phyloP scores from a whole-genome alignment of 2,888 invertebrate species.

The Standfussiana lucernea region DNA sequence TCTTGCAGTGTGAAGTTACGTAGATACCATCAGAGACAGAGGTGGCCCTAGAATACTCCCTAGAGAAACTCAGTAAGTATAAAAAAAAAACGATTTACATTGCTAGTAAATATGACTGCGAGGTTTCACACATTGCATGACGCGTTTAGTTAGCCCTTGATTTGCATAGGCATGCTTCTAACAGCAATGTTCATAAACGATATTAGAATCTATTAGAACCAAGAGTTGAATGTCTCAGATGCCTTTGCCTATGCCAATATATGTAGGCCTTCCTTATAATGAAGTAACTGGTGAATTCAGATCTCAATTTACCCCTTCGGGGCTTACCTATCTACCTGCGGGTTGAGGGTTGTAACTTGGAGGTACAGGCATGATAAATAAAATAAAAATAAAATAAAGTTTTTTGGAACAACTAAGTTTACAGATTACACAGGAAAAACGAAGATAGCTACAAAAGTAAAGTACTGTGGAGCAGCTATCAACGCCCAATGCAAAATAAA shows the following conservation, averaged over 20 bases:
- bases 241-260: not conserved
- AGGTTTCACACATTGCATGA: not conserved
- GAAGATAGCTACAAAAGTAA: no score
- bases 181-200: not conserved
- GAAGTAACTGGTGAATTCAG: not conserved
- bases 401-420: no score
- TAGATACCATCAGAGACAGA: not conserved
- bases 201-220: not conserved
- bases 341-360: not conserved
- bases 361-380: not conserved
- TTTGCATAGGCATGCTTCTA: not conserved
- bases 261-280: not conserved
- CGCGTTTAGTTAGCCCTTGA: not conserved
- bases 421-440: no score
- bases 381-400: no score
- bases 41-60: not conserved
- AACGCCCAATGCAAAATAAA: no score
- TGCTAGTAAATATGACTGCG: not conserved
- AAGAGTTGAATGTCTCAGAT: not conserved
- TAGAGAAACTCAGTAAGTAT: not conserved
- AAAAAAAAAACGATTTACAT: not conserved
- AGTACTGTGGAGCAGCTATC: no score
- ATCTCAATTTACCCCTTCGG: not conserved
- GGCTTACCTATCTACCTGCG: not conserved
- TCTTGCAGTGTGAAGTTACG: not conserved